Conservation (phyloP, 1,140 invertebrate genomes). For the Drosophila rufa region DNA sequence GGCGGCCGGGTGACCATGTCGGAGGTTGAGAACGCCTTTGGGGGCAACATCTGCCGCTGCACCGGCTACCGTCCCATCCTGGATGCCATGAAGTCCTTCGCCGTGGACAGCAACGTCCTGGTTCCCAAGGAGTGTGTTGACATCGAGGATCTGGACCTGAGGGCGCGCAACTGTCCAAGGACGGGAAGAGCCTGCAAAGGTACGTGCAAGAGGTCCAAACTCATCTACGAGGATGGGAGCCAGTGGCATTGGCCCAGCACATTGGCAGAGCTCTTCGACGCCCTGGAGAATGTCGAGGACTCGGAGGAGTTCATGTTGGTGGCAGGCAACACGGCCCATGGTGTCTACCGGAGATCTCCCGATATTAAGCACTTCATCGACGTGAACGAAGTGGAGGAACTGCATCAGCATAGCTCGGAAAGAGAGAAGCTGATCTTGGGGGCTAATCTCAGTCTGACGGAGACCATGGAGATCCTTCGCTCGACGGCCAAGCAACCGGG, state of each 20-base stretch:
- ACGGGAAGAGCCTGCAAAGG: slow-evolving; percentile 43
- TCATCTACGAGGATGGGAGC: slow-evolving; percentile 65
- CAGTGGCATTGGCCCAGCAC: slow-evolving; percentile 81
- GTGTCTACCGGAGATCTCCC: slow-evolving; percentile 87
- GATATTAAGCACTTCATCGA: slow-evolving; percentile 89
- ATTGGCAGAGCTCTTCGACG: slow-evolving; percentile 87
- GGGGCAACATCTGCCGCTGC: slow-evolving; percentile 94
- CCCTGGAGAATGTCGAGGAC: slow-evolving; percentile 86
- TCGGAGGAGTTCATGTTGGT: slow-evolving; percentile 86
- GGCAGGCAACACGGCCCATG: slow-evolving; percentile 87
- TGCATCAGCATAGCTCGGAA: slow-evolving; percentile 85
- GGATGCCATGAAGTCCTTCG: slow-evolving; percentile 92
- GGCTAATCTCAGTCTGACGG: slow-evolving; percentile 88
- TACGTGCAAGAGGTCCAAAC: slow-evolving; percentile 77
- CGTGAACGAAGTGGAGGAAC: slow-evolving; percentile 88
- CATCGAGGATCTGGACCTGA: slow-evolving; percentile 67
- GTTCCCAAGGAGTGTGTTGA: slow-evolving; percentile 82
- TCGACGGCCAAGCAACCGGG: slow-evolving; percentile 85
- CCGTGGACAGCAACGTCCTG: slow-evolving; percentile 89
- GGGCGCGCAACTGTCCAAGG: slow-evolving; percentile 56
- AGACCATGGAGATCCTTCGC: slow-evolving; percentile 88
- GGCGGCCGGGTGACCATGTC: slow-evolving; percentile 87
- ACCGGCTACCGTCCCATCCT: slow-evolving; percentile 95
- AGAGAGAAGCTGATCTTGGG: slow-evolving; percentile 86
- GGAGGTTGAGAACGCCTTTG: slow-evolving; percentile 91